Evolutionary conservation across 2,113 vertebrate genomes (phyloP).

Genomic region (Mesembrinibis cayennensis): DNA sequence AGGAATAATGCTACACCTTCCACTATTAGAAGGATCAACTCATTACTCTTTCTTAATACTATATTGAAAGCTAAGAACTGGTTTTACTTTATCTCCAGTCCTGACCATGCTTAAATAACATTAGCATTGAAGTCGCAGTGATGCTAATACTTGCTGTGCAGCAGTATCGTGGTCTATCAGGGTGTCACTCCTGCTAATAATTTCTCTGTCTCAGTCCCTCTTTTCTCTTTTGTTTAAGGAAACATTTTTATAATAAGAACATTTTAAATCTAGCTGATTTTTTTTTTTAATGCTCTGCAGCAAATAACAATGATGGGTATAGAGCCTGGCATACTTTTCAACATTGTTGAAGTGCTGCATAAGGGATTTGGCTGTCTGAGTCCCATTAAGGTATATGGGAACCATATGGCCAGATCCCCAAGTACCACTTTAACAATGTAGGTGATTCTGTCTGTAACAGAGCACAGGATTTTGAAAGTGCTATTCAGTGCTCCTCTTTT

Average conservation of each 20-base stretch:
- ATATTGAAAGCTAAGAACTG: neutral
- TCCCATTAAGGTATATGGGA: neutral
- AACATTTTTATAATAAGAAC: neutral
- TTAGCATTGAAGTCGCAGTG: neutral
- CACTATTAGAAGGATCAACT: neutral
- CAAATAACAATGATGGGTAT: neutral
- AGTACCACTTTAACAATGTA: neutral
- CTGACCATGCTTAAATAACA: neutral
- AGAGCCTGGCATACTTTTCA: neutral
- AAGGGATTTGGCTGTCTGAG: neutral
- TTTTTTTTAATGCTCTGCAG: neutral
- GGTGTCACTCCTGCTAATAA: neutral
- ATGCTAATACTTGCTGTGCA: neutral
- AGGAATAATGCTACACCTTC: neutral
- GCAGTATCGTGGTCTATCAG: fast-evolving
- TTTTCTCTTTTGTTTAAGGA: neutral
- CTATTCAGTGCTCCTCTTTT: neutral
- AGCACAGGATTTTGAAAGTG: neutral
- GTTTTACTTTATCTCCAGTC: neutral
- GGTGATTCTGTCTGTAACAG: neutral
- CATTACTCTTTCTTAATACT: neutral
- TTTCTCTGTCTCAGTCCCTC: neutral
- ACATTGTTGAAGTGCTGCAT: neutral
- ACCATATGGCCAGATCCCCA: neutral
- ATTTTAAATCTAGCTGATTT: neutral